These are phyloP conservation scores for Ormyrus labotus DNA, from an alignment of 2,888 invertebrate species.

Conservation along the genomic window DNA sequence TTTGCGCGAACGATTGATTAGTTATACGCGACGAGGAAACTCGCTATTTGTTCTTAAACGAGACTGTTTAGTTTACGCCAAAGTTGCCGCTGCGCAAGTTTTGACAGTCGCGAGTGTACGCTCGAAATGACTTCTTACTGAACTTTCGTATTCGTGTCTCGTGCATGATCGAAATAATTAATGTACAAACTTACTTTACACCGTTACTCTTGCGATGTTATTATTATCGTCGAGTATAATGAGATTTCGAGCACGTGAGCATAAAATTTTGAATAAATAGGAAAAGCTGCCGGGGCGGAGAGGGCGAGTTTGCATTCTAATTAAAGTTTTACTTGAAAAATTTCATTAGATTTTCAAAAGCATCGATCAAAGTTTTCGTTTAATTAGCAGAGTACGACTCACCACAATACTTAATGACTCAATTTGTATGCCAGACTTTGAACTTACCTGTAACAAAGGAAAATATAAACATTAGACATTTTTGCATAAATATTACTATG, in stretches of 20 bases:
- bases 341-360: background rate
- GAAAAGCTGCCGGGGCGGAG: background rate
- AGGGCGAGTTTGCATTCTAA: background rate
- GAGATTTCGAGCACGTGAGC: conserved; percentile 21
- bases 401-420: background rate
- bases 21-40: conserved; percentile 2
- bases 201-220: conserved; percentile 12
- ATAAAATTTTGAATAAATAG: conserved; percentile 14
- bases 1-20: background rate
- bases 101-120: conserved; percentile 35
- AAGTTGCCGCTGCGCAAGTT: conserved; percentile 30
- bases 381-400: conserved; percentile 6
- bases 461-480: background rate
- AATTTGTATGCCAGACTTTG: conserved; percentile 11
- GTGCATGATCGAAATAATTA: conserved; percentile 49
- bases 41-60: conserved; percentile 24
- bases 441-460: conserved; percentile 44
- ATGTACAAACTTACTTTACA: conserved; percentile 46
- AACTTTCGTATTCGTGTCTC: conserved; percentile 32
- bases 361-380: background rate
- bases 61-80: conserved; percentile 36
- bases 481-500: background rate
- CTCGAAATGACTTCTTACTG: conserved; percentile 30
- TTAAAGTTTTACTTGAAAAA: background rate
- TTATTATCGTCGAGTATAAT: conserved; percentile 23